Evolutionary conservation across 2,113 vertebrate species (phyloP).

Genomic region (Psilopsiagon aurifrons): DNA sequence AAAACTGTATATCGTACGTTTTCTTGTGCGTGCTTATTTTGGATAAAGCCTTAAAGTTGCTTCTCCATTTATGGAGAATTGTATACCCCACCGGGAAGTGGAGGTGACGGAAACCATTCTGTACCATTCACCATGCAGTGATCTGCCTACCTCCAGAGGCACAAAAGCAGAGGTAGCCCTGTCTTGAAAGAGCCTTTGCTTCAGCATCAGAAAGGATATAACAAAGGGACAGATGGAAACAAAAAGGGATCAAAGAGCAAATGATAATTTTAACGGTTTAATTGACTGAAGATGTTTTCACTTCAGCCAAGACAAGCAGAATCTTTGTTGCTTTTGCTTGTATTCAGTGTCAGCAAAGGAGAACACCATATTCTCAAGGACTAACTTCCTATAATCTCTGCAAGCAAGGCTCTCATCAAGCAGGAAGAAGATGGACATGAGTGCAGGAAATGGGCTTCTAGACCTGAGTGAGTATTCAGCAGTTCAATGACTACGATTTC

Average conservation of each 20-base stretch:
- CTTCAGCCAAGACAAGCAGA: background rate
- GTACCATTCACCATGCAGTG: background rate
- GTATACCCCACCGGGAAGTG: background rate
- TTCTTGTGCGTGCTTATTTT: background rate
- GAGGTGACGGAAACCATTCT: background rate
- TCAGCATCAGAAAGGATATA: background rate
- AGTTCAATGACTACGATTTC: background rate
- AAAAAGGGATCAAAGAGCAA: background rate
- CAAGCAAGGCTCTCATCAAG: background rate
- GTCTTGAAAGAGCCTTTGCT: background rate
- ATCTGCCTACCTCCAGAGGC: background rate
- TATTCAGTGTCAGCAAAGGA: background rate
- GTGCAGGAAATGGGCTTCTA: background rate
- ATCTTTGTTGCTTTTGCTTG: background rate
- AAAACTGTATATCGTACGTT: background rate
- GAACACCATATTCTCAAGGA: background rate
- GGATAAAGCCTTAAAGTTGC: background rate
- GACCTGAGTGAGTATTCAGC: background rate
- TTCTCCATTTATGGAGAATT: background rate
- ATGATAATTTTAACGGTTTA: background rate
- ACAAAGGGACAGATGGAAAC: background rate
- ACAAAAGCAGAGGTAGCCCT: background rate
- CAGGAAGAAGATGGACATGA: background rate
- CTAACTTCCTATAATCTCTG: background rate
- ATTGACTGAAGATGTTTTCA: background rate